These are phyloP conservation scores for Charaxes varanes DNA, from an alignment of 1,140 invertebrate genomes.

Conservation along the genomic window DNA sequence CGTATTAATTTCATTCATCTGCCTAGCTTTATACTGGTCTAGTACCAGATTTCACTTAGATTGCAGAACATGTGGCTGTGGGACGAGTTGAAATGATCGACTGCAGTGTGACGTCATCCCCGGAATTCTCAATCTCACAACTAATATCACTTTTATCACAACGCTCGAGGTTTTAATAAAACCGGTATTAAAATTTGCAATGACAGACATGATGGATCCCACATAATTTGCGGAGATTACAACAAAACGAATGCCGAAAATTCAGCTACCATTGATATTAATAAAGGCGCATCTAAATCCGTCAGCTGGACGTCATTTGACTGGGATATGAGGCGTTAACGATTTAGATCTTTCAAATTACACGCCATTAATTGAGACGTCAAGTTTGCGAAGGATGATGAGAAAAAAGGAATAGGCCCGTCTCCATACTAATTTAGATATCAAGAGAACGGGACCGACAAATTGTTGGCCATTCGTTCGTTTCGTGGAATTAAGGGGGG, in stretches of 20 bases:
- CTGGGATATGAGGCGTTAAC: constrained; percentile 46
- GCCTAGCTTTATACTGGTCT: no score
- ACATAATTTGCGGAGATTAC: constrained; percentile 16
- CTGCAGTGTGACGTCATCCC: no score
- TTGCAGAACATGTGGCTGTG: no score
- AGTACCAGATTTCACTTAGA: no score
- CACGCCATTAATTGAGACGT: constrained; percentile 66
- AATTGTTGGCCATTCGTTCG: constrained; percentile 55
- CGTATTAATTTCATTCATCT: no score
- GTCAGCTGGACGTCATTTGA: constrained; percentile 34
- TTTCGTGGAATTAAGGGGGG: constrained; percentile 52
- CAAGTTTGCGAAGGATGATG: constrained; percentile 42
- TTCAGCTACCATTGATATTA: constrained; percentile 16
- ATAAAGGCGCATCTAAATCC: constrained; percentile 22
- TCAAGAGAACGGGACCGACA: constrained; percentile 59
- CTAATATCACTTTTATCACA: background rate
- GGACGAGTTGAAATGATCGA: no score
- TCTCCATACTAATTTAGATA: constrained; percentile 70
- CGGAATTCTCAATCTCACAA: no score
- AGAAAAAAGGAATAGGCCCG: constrained; percentile 44
- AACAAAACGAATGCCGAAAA: constrained; percentile 15
- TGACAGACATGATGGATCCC: constrained; percentile 4
- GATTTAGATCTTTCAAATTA: constrained; percentile 60
- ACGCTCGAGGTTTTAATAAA: constrained; percentile 4
- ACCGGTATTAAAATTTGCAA: constrained; percentile 6